These are phyloP conservation scores for Cacoxenus indagator DNA, from an alignment of 2,888 invertebrate genomes.

Conservation along the genomic window DNA sequence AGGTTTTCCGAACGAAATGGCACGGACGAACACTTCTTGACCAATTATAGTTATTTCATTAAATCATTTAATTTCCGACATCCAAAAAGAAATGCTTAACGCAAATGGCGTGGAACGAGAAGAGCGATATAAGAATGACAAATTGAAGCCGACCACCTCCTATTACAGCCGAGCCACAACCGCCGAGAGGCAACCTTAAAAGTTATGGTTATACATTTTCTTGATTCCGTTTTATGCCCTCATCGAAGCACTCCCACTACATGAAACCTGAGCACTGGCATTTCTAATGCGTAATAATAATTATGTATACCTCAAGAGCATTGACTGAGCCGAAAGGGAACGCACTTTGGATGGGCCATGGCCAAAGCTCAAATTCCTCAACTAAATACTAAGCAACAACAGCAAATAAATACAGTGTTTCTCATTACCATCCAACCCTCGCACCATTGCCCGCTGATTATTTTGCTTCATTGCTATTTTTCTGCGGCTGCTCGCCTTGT, in stretches of 20 bases:
- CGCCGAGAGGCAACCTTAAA: neutral
- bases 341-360: no score
- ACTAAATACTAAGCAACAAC: slow-evolving; percentile 27
- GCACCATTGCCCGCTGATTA: neutral
- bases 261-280: neutral
- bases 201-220: slow-evolving; percentile 53
- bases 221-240: slow-evolving; percentile 53
- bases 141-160: slow-evolving; percentile 33
- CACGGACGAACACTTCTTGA: slow-evolving; percentile 19
- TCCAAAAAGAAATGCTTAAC: neutral
- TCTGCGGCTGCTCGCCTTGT: neutral
- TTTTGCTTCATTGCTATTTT: neutral
- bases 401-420: slow-evolving; percentile 8
- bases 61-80: slow-evolving; percentile 63
- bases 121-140: slow-evolving; percentile 20
- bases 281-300: no score
- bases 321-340: no score
- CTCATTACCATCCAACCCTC: neutral
- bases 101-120: slow-evolving; percentile 30
- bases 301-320: slow-evolving; percentile 60
- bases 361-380: slow-evolving; percentile 46
- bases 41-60: slow-evolving; percentile 55
- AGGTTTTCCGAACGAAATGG: neutral
- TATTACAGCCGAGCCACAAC: no score
- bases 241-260: neutral